A percentile compares a stretch with the other conserved stretches of the same genome.
These are phyloP conservation scores for Arothron firmamentum DNA, from an alignment of 2,113 vertebrate genomes.

Conservation along the genomic window DNA sequence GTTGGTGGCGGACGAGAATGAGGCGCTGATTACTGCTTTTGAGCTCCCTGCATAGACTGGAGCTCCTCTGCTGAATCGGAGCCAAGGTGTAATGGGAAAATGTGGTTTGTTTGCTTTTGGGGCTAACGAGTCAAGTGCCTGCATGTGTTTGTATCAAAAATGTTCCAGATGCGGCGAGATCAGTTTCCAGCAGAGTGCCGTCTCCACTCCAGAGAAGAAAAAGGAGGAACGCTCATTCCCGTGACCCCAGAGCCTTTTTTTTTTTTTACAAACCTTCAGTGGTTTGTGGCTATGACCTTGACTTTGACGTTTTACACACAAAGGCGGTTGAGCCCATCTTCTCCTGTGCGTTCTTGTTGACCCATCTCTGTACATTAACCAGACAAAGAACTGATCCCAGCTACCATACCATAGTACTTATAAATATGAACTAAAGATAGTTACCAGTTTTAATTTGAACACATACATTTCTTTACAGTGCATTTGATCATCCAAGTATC, in stretches of 20 bases:
- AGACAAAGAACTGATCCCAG: too few species aligned
- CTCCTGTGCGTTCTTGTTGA: too few species aligned
- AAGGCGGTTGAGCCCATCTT: too few species aligned
- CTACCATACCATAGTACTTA: too few species aligned
- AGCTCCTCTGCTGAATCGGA: slow-evolving; percentile 24
- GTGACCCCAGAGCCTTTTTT: slow-evolving; percentile 21
- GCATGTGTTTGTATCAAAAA: slow-evolving; percentile 34
- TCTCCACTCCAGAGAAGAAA: slow-evolving; percentile 35
- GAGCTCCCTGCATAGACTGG: slow-evolving; percentile 42
- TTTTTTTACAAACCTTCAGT: slow-evolving; percentile 26
- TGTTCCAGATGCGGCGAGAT: slow-evolving; percentile 21
- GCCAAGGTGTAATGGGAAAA: slow-evolving; percentile 13
- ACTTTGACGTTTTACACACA: background rate
- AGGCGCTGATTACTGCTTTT: slow-evolving; percentile 45
- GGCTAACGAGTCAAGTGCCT: slow-evolving; percentile 29
- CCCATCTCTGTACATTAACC: too few species aligned
- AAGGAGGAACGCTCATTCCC: slow-evolving; percentile 26
- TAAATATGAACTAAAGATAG: too few species aligned
- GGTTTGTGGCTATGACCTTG: slow-evolving; percentile 39
- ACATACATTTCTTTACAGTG: too few species aligned
- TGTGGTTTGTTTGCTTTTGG: slow-evolving; percentile 8
- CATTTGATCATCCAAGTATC: too few species aligned
- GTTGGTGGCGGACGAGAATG: slow-evolving; percentile 14
- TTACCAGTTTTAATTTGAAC: too few species aligned
- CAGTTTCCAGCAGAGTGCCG: slow-evolving; percentile 4